phyloP scores from a whole-genome alignment of 1,140 invertebrate species.

The Alviniconcha marisindica region DNA sequence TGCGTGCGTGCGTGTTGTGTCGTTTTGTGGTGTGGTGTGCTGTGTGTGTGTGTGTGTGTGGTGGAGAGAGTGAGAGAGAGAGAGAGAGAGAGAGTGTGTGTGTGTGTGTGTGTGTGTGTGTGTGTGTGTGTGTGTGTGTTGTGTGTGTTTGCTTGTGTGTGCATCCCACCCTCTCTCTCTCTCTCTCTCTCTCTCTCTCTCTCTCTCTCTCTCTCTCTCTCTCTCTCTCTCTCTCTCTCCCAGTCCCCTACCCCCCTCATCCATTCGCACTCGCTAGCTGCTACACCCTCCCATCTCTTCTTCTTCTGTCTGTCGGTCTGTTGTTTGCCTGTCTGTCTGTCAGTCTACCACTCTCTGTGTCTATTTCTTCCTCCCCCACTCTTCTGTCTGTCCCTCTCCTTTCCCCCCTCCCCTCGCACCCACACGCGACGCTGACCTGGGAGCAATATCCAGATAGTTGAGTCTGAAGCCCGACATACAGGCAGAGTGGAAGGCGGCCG shows the following conservation, averaged over 20 bases:
- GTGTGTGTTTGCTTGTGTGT: no score
- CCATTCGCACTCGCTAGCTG: neutral
- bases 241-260: neutral
- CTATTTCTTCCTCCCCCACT: neutral
- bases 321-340: neutral
- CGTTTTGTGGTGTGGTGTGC: no score
- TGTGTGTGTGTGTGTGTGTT: no score
- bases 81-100: no score
- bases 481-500: conserved; percentile 4
- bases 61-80: no score
- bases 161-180: neutral
- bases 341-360: neutral
- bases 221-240: neutral
- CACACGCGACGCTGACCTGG: conserved; percentile 36
- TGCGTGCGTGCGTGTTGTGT: no score
- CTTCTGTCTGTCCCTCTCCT: neutral
- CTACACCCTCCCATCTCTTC: neutral
- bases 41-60: no score
- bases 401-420: neutral
- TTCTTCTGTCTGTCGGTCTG: neutral
- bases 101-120: no score
- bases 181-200: neutral
- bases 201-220: conserved; percentile 5
- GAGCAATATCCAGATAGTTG: conserved; percentile 22
- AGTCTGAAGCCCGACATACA: neutral